phyloP scores from a whole-genome alignment of 2,797 vertebrate genomes.

The Podarcis lilfordi region DNA sequence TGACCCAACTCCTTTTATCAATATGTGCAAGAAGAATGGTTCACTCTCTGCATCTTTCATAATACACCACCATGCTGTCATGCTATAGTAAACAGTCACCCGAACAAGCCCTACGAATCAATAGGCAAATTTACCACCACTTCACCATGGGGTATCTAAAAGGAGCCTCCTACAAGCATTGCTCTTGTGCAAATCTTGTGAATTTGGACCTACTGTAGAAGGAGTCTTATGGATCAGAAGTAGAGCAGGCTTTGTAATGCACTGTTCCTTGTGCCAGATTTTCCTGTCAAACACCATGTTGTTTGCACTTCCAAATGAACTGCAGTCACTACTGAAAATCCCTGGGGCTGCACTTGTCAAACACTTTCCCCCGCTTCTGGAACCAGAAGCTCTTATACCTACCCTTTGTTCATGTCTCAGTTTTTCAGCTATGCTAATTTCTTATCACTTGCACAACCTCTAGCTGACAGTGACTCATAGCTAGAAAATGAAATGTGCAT shows the following conservation, averaged over 20 bases:
- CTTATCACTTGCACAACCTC: neutral
- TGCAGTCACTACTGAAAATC: neutral
- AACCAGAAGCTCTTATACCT: neutral
- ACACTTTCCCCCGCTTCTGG: neutral
- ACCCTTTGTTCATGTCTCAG: neutral
- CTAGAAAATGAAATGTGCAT: neutral
- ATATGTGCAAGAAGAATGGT: neutral
- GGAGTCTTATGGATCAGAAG: neutral
- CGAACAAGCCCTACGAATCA: neutral
- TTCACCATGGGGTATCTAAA: neutral
- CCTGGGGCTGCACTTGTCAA: neutral
- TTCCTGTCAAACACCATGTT: neutral
- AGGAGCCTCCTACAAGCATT: neutral
- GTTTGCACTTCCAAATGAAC: constrained; percentile 1
- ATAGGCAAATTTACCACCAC: neutral
- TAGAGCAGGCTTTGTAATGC: neutral
- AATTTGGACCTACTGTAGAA: neutral
- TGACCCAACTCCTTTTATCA: neutral
- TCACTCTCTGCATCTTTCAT: neutral
- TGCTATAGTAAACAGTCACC: neutral
- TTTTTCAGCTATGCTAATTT: neutral
- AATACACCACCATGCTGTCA: neutral
- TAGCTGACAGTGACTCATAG: neutral
- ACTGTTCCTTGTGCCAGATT: neutral
- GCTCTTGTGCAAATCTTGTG: neutral